Conservation (phyloP, 2,888 invertebrate genomes). For the Brachypterus glaber region DNA sequence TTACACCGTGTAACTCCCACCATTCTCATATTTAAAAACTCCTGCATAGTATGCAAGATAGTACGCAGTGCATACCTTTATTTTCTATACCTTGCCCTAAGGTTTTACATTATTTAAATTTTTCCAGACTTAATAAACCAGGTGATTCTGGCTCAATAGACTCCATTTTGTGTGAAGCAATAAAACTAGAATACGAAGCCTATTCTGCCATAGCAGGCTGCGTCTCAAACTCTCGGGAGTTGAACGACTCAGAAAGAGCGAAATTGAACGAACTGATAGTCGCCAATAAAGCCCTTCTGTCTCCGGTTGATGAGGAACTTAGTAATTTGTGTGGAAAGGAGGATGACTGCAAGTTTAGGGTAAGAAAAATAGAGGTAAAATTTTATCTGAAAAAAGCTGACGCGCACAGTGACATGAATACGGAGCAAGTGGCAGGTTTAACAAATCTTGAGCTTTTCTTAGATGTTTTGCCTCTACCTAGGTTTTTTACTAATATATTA, state of each 20-base stretch:
- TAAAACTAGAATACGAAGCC: constrained; percentile 74
- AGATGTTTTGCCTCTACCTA: too few relatives aligned
- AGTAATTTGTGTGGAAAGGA: constrained; percentile 50
- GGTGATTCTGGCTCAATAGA: constrained; percentile 65
- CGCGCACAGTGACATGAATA: too few relatives aligned
- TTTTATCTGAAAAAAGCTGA: too few relatives aligned
- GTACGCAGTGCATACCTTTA: background rate
- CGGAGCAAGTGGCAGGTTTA: too few relatives aligned
- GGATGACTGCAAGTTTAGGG: constrained; percentile 52
- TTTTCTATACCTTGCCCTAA: too few relatives aligned
- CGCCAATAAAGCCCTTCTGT: constrained; percentile 75
- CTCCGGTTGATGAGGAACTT: constrained; percentile 76
- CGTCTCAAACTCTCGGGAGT: constrained; percentile 53
- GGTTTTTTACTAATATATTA: too few relatives aligned
- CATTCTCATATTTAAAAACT: too few relatives aligned
- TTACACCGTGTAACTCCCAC: too few relatives aligned
- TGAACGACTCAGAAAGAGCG: constrained; percentile 73
- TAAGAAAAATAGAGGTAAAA: too few relatives aligned
- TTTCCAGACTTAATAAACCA: constrained; percentile 41
- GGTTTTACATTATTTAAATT: background rate
- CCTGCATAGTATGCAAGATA: constrained; percentile 1
- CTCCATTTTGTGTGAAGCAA: constrained; percentile 75
- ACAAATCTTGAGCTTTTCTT: too few relatives aligned
- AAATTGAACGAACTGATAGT: constrained; percentile 77
- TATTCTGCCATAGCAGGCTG: constrained; percentile 48